A percentile compares a stretch with the other conserved stretches of the same genome.
These are phyloP conservation scores for Halyomorpha halys DNA, from an alignment of 1,140 invertebrate species.

Conservation along the genomic window DNA sequence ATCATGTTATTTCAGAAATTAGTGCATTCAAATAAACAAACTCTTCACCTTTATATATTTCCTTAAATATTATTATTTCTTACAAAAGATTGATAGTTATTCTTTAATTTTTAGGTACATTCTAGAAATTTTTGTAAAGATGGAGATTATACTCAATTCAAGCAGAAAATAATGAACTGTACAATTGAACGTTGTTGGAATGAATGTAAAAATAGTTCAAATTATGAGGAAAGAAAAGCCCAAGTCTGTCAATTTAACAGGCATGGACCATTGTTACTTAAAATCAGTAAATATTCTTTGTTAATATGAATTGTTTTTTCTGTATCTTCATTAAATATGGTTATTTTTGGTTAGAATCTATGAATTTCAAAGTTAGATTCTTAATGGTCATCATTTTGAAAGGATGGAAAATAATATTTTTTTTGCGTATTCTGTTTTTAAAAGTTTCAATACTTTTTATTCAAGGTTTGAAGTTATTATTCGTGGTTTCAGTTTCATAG, in stretches of 20 bases:
- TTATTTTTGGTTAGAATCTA: too few relatives aligned
- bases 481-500: neutral
- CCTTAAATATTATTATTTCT: neutral
- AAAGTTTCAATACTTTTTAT: conserved; percentile 23
- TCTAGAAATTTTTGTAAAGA: conserved; percentile 72
- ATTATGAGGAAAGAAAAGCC: conserved; percentile 49
- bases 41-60: too few relatives aligned
- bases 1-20: too few relatives aligned
- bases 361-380: too few relatives aligned
- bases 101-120: conserved; percentile 40
- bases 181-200: conserved; percentile 70
- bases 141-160: conserved; percentile 67
- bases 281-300: too few relatives aligned
- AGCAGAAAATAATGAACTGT: conserved; percentile 62
- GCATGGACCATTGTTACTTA: conserved; percentile 34
- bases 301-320: too few relatives aligned
- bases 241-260: conserved; percentile 61
- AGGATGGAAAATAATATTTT: too few relatives aligned
- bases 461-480: neutral
- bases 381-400: too few relatives aligned
- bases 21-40: too few relatives aligned
- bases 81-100: neutral
- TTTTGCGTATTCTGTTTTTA: conserved; percentile 23
- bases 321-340: too few relatives aligned
- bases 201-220: conserved; percentile 61